These are phyloP conservation scores for Pholis gunnellus DNA, from an alignment of 2,113 vertebrate genomes.

Conservation along the genomic window DNA sequence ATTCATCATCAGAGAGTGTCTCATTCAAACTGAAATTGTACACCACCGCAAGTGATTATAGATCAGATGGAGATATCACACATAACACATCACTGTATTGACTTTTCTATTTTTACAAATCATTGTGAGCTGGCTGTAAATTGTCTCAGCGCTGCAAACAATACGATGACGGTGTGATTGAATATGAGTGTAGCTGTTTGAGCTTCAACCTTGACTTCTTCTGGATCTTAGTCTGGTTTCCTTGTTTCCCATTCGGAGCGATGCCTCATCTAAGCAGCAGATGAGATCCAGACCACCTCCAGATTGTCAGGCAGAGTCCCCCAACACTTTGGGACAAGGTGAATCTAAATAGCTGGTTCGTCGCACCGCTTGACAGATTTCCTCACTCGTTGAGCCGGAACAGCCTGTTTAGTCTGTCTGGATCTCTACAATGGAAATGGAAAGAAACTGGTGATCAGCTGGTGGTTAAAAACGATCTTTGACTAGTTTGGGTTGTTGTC, in stretches of 20 bases:
- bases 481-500: neutral
- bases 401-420: constrained; percentile 46
- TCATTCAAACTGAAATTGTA: constrained; percentile 42
- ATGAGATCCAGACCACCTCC: constrained; percentile 65
- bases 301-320: constrained; percentile 43
- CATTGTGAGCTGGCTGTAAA: constrained; percentile 3
- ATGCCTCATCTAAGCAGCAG: constrained; percentile 34
- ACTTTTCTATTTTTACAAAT: constrained; percentile 35
- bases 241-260: neutral
- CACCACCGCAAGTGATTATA: constrained; percentile 46
- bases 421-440: constrained; percentile 21
- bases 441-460: constrained; percentile 10
- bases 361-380: constrained; percentile 29
- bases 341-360: constrained; percentile 2
- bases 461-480: neutral
- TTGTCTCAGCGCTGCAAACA: constrained; percentile 10
- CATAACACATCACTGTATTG: constrained; percentile 3
- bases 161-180: neutral
- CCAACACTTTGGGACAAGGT: constrained; percentile 9
- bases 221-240: constrained; percentile 4
- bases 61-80: constrained; percentile 23
- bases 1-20: constrained; percentile 51
- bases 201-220: neutral
- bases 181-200: neutral
- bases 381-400: constrained; percentile 50